Conservation (phyloP, 1,140 invertebrate species). For the Adelges cooleyi region DNA sequence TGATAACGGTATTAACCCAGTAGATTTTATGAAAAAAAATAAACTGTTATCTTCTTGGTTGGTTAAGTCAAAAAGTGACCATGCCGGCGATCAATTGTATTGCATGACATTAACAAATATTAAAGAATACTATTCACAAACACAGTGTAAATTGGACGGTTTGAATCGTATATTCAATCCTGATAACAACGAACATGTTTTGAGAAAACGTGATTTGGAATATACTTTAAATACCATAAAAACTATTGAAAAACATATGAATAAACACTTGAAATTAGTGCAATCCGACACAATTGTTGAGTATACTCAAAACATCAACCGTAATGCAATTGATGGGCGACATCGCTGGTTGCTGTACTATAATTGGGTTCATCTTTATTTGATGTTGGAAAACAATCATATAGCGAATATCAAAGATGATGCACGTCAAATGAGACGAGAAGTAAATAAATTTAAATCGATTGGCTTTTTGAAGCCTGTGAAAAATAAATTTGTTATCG, state of each 20-base stretch:
- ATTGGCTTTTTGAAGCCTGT: conserved; percentile 21
- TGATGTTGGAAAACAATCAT: background rate
- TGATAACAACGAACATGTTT: background rate
- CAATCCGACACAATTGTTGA: background rate
- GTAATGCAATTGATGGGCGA: background rate
- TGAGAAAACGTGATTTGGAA: background rate
- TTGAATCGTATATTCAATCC: background rate
- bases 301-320: background rate
- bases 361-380: conserved; percentile 3
- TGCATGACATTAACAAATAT: background rate
- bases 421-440: background rate
- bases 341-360: conserved; percentile 17
- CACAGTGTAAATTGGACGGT: background rate
- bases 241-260: background rate
- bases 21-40: conserved; percentile 10
- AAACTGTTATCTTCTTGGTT: background rate
- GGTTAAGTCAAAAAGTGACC: background rate
- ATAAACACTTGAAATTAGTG: background rate
- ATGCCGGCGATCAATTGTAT: background rate
- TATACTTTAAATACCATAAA: background rate
- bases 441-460: conserved; percentile 15
- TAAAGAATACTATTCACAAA: background rate
- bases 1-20: background rate
- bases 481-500: conserved; percentile 26
- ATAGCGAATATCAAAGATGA: background rate